Base-by-base conservation (phyloP, 2,888 invertebrate species). In the Drosophila formosana region DNA sequence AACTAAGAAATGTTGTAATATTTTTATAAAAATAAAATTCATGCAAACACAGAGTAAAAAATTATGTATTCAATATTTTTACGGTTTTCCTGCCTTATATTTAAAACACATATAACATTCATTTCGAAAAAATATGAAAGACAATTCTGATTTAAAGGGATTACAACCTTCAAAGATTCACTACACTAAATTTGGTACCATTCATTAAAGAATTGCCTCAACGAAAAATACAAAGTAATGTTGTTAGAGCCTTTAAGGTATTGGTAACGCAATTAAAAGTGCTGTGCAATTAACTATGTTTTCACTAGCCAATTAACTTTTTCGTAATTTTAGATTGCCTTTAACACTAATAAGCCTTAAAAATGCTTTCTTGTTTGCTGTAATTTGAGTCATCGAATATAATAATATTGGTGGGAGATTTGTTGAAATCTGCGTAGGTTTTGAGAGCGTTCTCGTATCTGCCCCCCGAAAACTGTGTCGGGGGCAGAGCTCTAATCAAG, bases 401-500 rank as follows among this genome's bases (percentile, higher is more conserved):
- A 30, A 30, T 41, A 7, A 2, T 9, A 43, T 43, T 23, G 25
- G 23, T 18, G 9, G 9, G 11, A 41, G 39, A 30, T 41, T 49
- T 39, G 39, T 23, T 4, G 9, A 45, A 45, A 49, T 49, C 39
- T 26, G 49, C 26, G 23, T 49, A 13, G 13, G 18, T 28, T 37
- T 39, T 30, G n/a, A 13, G 30, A 13, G 30, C 28, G 30, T n/a
- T 18, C 49, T 32, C 32, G 64, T 64, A 43, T 1, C 37, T 58
- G 13, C 39, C 39, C 50, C 63, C 41, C 49, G 9, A 30, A 41
- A 41, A 45, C 18, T 43, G 18, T 43, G 39, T 49, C 41, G 25
- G 5, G 37, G 37, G 32, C 51, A 47, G 11, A 37, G 34, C 43
- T 28, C 43, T 51, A 34, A 61, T 53, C 51, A 18, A 53, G 53